phyloP scores from a whole-genome alignment of 2,113 vertebrate genomes.

The Synodontis membranacea region DNA sequence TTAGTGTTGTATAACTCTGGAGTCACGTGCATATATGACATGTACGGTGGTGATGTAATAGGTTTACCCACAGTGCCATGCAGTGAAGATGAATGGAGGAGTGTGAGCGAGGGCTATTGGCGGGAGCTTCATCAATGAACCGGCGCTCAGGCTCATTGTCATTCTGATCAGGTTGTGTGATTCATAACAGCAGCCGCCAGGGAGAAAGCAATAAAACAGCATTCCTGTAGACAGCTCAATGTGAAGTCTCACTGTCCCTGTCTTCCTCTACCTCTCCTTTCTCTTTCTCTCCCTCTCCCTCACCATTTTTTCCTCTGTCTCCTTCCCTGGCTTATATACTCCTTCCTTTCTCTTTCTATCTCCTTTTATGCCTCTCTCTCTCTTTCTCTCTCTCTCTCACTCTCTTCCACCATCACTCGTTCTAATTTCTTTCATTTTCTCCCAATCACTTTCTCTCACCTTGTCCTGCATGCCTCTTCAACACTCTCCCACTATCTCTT shows the following conservation, averaged over 20 bases:
- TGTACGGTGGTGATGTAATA: slow-evolving; percentile 52
- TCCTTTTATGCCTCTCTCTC: not conserved
- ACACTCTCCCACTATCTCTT: not conserved
- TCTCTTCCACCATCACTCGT: not conserved
- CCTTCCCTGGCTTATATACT: no score
- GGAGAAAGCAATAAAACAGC: slow-evolving; percentile 43
- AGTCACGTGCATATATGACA: slow-evolving; percentile 31
- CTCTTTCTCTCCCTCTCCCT: not conserved
- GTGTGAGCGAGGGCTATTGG: slow-evolving; percentile 52
- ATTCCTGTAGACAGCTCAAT: slow-evolving; percentile 41
- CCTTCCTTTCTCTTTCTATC: not conserved
- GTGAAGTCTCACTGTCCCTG: slow-evolving; percentile 19
- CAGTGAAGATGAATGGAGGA: slow-evolving; percentile 52
- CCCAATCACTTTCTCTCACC: not conserved
- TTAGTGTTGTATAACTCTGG: slow-evolving; percentile 24
- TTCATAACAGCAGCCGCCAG: slow-evolving; percentile 47
- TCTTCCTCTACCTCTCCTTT: slow-evolving; percentile 2
- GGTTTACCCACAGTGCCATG: slow-evolving; percentile 52
- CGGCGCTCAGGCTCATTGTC: slow-evolving; percentile 39
- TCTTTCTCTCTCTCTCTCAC: no score
- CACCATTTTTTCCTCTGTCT: not conserved
- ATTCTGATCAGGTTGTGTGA: slow-evolving; percentile 52
- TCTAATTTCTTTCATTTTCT: not conserved
- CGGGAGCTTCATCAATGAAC: slow-evolving; percentile 52
- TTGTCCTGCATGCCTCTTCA: not conserved